Percentiles rank a stretch among this genome's conserved stretches.
These are phyloP conservation scores for Xerus rutilus DNA, from an alignment of 2,797 vertebrate genomes.

Conservation along the genomic window DNA sequence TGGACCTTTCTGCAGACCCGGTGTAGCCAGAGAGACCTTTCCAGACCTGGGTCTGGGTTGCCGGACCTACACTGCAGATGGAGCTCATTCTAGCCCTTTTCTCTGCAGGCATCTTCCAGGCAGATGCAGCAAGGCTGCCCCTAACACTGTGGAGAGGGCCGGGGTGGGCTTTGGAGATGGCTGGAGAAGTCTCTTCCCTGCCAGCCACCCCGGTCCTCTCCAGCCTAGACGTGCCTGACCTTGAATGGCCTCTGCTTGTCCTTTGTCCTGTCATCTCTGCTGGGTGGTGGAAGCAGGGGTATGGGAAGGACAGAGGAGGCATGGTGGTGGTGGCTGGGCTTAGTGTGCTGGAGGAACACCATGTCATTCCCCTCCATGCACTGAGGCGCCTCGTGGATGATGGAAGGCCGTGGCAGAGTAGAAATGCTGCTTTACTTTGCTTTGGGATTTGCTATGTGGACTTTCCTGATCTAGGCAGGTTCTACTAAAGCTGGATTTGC, in stretches of 20 bases:
- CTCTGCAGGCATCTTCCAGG: neutral
- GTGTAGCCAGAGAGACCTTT: neutral
- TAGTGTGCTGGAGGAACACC: neutral
- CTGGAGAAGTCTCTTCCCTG: neutral
- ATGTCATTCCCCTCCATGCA: accelerated
- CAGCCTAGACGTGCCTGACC: neutral
- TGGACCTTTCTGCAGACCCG: accelerated
- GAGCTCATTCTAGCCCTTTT: neutral
- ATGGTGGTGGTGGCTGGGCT: neutral
- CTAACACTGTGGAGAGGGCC: neutral
- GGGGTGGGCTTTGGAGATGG: neutral
- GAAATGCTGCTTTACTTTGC: neutral
- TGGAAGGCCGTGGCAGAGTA: neutral
- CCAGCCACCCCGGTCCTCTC: neutral
- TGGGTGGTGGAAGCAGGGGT: neutral
- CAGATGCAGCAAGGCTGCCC: neutral
- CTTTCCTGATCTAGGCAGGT: neutral
- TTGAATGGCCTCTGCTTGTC: neutral
- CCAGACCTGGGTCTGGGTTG: neutral
- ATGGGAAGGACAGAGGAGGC: neutral
- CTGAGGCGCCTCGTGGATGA: accelerated
- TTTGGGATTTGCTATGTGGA: neutral
- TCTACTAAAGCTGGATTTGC: neutral
- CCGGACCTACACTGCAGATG: neutral
- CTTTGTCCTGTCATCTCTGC: neutral